A percentile compares a stretch with the other conserved stretches of the same genome.
phyloP scores from a whole-genome alignment of 2,113 vertebrate species.

The Craseonycteris thonglongyai region DNA sequence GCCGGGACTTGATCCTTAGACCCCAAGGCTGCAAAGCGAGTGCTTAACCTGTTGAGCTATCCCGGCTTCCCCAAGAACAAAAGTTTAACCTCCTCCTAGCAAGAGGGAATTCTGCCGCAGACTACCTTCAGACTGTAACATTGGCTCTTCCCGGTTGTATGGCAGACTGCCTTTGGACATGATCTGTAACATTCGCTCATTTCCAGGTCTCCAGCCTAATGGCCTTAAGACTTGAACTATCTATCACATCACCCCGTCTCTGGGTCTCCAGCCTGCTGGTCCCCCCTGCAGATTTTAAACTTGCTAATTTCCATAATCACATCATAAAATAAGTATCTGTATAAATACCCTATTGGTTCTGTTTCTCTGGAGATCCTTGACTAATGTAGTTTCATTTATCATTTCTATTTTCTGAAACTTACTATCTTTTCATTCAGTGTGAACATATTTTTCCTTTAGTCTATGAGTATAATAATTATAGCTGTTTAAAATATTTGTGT shows the following conservation, averaged over 20 bases:
- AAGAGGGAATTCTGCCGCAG: background rate
- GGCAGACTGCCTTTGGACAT: background rate
- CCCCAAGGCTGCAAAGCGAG: too few relatives aligned
- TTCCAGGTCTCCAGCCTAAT: background rate
- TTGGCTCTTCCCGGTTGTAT: background rate
- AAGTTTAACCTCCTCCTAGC: background rate
- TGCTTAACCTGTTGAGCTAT: too few relatives aligned
- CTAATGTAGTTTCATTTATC: background rate
- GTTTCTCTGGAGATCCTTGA: background rate
- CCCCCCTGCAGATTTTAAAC: background rate
- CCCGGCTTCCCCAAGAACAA: too few relatives aligned
- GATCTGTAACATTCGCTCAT: background rate
- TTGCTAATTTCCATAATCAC: background rate
- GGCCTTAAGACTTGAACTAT: background rate
- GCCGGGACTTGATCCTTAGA: too few relatives aligned
- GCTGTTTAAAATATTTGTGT: background rate
- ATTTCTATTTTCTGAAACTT: background rate
- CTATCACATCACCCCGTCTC: background rate
- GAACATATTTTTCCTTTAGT: background rate
- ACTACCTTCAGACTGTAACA: too few relatives aligned
- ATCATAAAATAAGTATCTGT: background rate
- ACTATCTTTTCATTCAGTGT: background rate
- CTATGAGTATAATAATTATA: background rate
- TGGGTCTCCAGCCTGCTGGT: background rate
- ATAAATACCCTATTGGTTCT: background rate